Evolutionary conservation across 2,113 vertebrate genomes (phyloP).

Genomic region (Fulica atra): DNA sequence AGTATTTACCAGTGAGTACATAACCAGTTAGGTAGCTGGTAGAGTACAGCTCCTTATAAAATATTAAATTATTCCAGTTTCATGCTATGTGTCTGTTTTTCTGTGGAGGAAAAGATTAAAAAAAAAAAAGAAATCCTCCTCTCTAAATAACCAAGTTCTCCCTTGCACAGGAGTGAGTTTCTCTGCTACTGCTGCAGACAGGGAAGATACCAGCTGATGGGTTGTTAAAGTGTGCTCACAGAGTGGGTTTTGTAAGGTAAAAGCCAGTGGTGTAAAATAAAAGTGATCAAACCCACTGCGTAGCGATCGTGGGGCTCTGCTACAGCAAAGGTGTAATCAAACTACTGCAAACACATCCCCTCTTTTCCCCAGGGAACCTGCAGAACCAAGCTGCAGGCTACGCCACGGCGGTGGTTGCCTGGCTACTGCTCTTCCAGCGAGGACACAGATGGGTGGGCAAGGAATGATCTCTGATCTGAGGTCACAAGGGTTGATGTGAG

Average conservation of each 20-base stretch:
- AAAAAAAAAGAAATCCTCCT: background rate
- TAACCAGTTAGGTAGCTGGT: background rate
- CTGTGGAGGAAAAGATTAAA: background rate
- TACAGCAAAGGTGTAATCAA: background rate
- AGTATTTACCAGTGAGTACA: background rate
- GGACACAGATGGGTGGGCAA: background rate
- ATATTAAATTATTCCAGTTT: background rate
- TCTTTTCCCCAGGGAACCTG: background rate
- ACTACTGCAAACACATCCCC: background rate
- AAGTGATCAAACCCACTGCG: background rate
- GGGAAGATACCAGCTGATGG: background rate
- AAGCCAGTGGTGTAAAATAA: background rate
- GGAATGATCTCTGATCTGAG: background rate
- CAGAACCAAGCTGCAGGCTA: background rate
- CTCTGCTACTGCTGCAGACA: background rate
- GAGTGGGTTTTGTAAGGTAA: background rate
- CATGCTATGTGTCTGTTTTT: background rate
- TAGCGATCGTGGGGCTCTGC: rapidly evolving
- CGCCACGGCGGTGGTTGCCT: background rate
- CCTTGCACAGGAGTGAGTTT: background rate
- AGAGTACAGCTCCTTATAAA: background rate
- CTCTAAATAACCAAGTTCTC: background rate
- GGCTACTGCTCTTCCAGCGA: background rate
- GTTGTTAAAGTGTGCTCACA: background rate
- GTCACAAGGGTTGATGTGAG: background rate